These are phyloP conservation scores for Lasioglossum pauxillum DNA, from an alignment of 2,888 invertebrate genomes.

Conservation along the genomic window DNA sequence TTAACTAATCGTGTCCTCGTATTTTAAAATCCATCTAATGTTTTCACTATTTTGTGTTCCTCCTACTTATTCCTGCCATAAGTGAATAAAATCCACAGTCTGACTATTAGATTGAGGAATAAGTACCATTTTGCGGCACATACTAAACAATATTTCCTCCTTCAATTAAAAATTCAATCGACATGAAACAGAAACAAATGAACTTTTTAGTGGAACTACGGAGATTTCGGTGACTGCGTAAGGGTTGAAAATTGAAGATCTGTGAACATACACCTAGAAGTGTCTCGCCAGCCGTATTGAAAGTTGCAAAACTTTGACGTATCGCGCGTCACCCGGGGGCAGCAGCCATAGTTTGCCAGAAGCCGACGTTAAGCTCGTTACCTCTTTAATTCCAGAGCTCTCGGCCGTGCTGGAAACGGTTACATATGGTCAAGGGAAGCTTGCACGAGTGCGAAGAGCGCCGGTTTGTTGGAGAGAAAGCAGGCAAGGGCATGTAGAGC, in stretches of 20 bases:
- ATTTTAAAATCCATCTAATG: too few relatives aligned
- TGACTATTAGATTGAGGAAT: too few relatives aligned
- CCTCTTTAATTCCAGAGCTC: conserved; percentile 72
- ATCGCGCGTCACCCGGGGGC: neutral
- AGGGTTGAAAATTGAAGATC: neutral
- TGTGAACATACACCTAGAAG: neutral
- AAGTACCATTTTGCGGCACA: too few relatives aligned
- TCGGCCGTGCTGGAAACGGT: conserved; percentile 78
- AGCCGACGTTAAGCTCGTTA: conserved; percentile 13
- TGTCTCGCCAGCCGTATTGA: neutral
- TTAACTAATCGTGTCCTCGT: too few relatives aligned
- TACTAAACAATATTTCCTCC: too few relatives aligned
- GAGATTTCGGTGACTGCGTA: too few relatives aligned
- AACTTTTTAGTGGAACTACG: too few relatives aligned
- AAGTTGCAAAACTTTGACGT: neutral
- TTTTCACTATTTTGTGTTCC: too few relatives aligned
- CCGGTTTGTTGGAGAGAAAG: conserved; percentile 86
- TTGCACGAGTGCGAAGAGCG: conserved; percentile 83
- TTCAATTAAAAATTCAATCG: too few relatives aligned
- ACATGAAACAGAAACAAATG: too few relatives aligned
- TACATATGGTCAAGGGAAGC: conserved; percentile 80
- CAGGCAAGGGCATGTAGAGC: conserved; percentile 89
- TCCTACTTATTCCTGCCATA: too few relatives aligned
- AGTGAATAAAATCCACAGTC: too few relatives aligned
- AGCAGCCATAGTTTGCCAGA: neutral